phyloP scores from a whole-genome alignment of 2,797 vertebrate genomes.

The Siniperca undulata region DNA sequence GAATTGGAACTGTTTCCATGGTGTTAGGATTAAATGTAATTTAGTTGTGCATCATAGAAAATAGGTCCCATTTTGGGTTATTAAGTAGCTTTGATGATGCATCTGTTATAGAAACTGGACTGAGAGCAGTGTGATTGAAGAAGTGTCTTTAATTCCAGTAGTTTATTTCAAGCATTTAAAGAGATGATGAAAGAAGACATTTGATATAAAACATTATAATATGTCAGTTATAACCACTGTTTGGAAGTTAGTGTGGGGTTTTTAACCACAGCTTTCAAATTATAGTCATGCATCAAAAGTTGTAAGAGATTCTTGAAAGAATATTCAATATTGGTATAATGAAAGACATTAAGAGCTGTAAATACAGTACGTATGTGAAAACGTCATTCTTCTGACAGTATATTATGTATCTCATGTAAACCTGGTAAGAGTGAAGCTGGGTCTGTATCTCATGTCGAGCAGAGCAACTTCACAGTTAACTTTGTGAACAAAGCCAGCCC shows the following conservation, averaged over 20 bases:
- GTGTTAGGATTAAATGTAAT: conserved; percentile 61
- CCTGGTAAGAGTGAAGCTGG: conserved; percentile 16
- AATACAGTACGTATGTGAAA: conserved; percentile 27
- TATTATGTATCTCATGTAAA: conserved; percentile 22
- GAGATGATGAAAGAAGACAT: conserved; percentile 52
- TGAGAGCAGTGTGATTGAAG: conserved; percentile 32
- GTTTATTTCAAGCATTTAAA: conserved; percentile 50
- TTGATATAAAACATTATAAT: conserved; percentile 46
- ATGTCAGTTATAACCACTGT: conserved; percentile 22
- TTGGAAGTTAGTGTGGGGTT: not conserved
- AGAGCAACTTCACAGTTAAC: conserved; percentile 81
- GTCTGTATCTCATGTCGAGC: conserved; percentile 35
- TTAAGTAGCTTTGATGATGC: conserved; percentile 66
- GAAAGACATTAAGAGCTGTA: conserved; percentile 26
- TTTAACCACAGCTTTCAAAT: conserved; percentile 34
- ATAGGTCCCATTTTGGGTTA: conserved; percentile 50
- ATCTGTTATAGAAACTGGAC: conserved; percentile 45
- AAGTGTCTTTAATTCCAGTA: conserved; percentile 47
- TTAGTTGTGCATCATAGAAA: conserved; percentile 56
- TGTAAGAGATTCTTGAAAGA: conserved; percentile 18
- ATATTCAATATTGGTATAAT: conserved; percentile 23
- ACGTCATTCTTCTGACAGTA: conserved; percentile 1
- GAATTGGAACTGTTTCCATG: conserved; percentile 55
- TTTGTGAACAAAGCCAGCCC: conserved; percentile 69
- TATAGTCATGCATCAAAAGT: conserved; percentile 26